Conservation (phyloP, 2,888 invertebrate genomes). For the Lymantria dispar region DNA sequence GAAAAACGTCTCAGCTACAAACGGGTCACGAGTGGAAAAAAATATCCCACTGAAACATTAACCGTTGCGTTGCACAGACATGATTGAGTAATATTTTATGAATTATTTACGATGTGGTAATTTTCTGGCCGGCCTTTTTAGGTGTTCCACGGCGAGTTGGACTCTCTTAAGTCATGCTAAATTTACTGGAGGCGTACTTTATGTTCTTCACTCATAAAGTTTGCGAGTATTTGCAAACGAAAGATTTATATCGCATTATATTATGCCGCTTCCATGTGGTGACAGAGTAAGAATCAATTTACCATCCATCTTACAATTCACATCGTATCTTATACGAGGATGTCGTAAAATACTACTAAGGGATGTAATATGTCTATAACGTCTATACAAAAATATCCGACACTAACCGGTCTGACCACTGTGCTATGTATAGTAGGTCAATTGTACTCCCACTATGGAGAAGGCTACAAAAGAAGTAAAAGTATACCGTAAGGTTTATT, state of each 20-base stretch:
- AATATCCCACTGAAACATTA: constrained; percentile 53
- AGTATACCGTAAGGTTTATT: too few species aligned
- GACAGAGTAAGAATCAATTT: too few species aligned
- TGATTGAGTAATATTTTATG: constrained; percentile 78
- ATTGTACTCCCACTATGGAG: too few species aligned
- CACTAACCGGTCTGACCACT: too few species aligned
- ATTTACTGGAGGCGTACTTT: constrained; percentile 41
- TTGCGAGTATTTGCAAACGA: constrained; percentile 31
- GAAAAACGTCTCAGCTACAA: constrained; percentile 51
- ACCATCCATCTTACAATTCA: too few species aligned
- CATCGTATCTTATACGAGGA: too few species aligned
- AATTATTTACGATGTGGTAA: constrained; percentile 79
- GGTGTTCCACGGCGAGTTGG: constrained; percentile 45
- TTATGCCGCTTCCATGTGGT: neutral
- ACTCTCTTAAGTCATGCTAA: constrained; percentile 32
- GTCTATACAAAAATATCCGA: too few species aligned
- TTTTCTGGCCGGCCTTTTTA: constrained; percentile 62
- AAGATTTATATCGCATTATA: constrained; percentile 38
- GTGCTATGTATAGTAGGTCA: too few species aligned
- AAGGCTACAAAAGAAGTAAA: too few species aligned
- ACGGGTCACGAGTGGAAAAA: constrained; percentile 49
- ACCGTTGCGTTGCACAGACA: constrained; percentile 54
- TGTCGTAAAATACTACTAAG: too few species aligned
- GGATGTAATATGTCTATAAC: too few species aligned
- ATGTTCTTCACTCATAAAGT: constrained; percentile 36